A percentile compares a stretch with the other conserved stretches of the same genome.
Conservation (phyloP, 2,888 invertebrate species). For the Mythimna vitellina region DNA sequence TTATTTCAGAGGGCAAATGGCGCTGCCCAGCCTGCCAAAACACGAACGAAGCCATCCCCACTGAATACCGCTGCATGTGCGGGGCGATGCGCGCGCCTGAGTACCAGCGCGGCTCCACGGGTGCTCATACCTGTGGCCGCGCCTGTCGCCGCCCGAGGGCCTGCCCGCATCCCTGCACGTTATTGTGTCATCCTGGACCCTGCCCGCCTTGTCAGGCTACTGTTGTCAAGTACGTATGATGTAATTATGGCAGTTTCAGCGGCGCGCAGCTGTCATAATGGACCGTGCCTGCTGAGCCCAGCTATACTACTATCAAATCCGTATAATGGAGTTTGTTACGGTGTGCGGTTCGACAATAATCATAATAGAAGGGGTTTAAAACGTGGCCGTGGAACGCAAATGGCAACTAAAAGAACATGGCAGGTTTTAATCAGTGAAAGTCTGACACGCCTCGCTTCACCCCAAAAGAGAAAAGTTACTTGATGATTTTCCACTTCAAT, state of each 20-base stretch:
- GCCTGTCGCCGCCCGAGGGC: slow-evolving; percentile 92
- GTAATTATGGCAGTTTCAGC: not conserved
- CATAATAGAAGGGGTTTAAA: no score
- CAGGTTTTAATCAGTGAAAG: no score
- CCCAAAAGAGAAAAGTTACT: no score
- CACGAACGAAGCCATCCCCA: slow-evolving; percentile 93
- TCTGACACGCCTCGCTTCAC: no score
- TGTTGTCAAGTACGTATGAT: slow-evolving; percentile 88
- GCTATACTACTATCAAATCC: no score
- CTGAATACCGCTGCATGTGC: slow-evolving; percentile 97
- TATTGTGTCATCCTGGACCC: slow-evolving; percentile 98
- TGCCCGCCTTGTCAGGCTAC: slow-evolving; percentile 97
- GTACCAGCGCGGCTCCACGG: slow-evolving; percentile 92
- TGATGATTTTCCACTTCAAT: no score
- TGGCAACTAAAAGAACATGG: no score
- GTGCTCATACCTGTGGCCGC: slow-evolving; percentile 98
- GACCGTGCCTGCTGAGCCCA: no score
- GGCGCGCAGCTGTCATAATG: no score
- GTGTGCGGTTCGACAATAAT: no score
- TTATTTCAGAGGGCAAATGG: slow-evolving; percentile 94
- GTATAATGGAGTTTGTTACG: no score
- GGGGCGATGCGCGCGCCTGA: slow-evolving; percentile 94
- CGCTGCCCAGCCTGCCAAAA: slow-evolving; percentile 99
- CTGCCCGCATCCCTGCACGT: slow-evolving; percentile 93
- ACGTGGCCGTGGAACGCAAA: no score